Evolutionary conservation across 2,797 vertebrate genomes (phyloP), one percentile per base, ranked within the genome.

Genomic region (Vireo griseus): DNA sequence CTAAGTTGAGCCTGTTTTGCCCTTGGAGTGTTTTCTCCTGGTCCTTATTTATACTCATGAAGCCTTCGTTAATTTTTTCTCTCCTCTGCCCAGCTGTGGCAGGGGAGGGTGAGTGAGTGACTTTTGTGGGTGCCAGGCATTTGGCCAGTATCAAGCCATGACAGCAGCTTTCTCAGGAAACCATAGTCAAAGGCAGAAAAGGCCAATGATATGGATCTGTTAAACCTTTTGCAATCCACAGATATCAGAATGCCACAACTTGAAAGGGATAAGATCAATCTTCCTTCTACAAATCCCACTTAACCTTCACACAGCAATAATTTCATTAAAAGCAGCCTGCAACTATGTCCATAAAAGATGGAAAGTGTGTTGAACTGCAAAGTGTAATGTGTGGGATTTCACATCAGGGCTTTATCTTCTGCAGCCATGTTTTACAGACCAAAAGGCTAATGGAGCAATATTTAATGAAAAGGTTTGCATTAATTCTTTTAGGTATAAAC

Each of bases 121-220:
- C 21, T 69, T 51, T 11, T 0, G 0, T 44, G 31, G n/a, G 78
- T 51, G 16, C 54, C n/a, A 31, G 26, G 65, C 3, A 1, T 31
- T 69, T 51, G 20, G n/a, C 45, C 31, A 61, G 13, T 7, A 26
- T 44, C 39, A 61, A 44, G 44, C 22, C 47, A 39, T 26, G 26
- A 59, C 37, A 59, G 31, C 22, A 65, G n/a, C 17, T 66, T 66
- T 47, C 63, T 66, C n/a, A 50, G 35, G 59, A 84, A 57, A 65
- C 25, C 25, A 39, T 5, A 57, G 37, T 42, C 20, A 57, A 74
- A 65, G 51, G 37, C 21, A 74, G 35, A 84, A 65, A 65, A 55
- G 35, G 20, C 42, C 48, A 73, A 55, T 73, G 0, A 31, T 48
- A 11, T 14, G 20, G 25, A 35, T 50, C 31, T 57, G 35, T 42